Evolutionary conservation across 2,797 vertebrate genomes (phyloP).

Genomic region (Coluber constrictor): DNA sequence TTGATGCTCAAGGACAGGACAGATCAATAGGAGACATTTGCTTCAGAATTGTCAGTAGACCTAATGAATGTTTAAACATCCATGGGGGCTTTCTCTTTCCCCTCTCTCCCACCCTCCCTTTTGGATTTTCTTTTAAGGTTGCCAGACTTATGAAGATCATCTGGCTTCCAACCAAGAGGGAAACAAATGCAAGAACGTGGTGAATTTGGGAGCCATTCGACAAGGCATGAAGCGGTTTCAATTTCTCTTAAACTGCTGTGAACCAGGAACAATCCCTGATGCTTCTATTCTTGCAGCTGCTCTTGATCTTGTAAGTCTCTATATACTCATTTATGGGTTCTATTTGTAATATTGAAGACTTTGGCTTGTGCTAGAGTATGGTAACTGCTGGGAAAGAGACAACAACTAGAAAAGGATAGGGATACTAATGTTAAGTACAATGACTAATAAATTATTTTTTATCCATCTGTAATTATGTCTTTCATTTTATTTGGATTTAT

Average conservation of each 20-base stretch:
- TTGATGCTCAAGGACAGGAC: background rate
- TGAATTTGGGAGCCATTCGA: conserved; percentile 94
- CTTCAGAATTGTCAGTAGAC: conserved; percentile 13
- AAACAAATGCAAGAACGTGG: conserved; percentile 94
- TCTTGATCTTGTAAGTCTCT: conserved; percentile 85
- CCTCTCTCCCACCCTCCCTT: conserved; percentile 46
- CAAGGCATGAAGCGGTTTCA: conserved; percentile 99
- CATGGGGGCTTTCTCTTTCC: conserved; percentile 43
- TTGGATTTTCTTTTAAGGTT: conserved; percentile 75
- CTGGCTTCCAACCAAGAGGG: conserved; percentile 88
- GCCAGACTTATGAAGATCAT: conserved; percentile 92
- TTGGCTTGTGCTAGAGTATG: background rate
- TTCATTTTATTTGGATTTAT: conserved; percentile 10
- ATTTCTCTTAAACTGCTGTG: conserved; percentile 97
- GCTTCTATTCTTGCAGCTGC: conserved; percentile 96
- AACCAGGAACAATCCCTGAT: conserved; percentile 95
- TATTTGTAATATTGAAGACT: conserved; percentile 7
- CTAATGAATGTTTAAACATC: conserved; percentile 51
- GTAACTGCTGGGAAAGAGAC: background rate
- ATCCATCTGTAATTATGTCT: background rate
- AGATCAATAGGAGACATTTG: background rate
- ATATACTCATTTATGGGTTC: background rate
- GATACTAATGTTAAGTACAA: background rate
- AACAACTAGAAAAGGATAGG: background rate
- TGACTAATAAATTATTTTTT: background rate